A percentile compares a stretch with the other conserved stretches of the same genome.
phyloP scores from a whole-genome alignment of 2,113 vertebrate genomes.

The Alaudala cheleensis region DNA sequence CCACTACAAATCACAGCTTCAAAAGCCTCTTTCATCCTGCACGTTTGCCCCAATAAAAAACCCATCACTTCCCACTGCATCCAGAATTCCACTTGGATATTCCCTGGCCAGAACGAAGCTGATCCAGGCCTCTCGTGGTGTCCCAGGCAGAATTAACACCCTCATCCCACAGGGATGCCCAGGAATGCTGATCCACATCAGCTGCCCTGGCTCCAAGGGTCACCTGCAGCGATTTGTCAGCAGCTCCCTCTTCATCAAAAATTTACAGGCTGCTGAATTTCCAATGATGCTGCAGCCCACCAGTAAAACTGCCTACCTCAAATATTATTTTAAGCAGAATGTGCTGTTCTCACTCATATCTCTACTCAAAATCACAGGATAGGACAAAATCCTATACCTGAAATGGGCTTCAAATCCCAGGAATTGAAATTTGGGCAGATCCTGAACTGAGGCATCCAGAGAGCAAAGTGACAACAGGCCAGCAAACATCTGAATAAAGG shows the following conservation, averaged over 20 bases:
- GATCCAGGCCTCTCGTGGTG: accelerated
- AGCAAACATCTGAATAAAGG: neutral
- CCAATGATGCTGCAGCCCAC: neutral
- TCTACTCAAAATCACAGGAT: neutral
- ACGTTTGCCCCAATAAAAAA: neutral
- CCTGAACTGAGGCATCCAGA: neutral
- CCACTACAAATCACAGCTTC: neutral
- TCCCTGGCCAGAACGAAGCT: neutral
- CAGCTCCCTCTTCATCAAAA: neutral
- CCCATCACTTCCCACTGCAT: neutral
- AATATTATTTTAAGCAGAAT: neutral
- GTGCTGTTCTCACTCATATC: accelerated
- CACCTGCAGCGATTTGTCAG: slow-evolving; percentile 11
- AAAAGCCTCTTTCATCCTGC: neutral
- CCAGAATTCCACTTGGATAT: neutral
- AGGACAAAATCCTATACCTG: neutral
- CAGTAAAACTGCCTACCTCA: neutral
- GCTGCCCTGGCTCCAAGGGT: neutral
- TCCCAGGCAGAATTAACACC: neutral
- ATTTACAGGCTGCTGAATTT: neutral
- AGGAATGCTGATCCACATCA: neutral
- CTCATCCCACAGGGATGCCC: neutral
- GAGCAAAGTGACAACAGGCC: neutral
- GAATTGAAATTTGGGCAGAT: neutral
- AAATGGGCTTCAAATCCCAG: neutral